These are phyloP conservation scores for Megaleporinus macrocephalus DNA, from an alignment of 2,113 vertebrate genomes.

Conservation along the genomic window DNA sequence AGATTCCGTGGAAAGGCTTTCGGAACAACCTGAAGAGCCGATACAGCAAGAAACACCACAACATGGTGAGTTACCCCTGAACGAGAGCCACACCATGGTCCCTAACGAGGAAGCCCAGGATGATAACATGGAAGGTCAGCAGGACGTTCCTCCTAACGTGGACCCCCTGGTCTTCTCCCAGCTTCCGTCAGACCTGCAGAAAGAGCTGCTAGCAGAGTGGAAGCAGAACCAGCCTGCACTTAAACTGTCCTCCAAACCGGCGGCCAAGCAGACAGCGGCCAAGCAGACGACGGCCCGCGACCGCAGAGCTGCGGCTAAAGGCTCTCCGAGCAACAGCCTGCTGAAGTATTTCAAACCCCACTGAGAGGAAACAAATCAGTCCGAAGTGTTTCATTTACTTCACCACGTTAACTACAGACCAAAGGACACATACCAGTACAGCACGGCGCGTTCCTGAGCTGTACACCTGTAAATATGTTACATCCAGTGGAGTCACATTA, in stretches of 20 bases:
- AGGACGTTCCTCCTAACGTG: slow-evolving; percentile 73
- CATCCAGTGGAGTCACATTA: too few species aligned
- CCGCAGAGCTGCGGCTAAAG: slow-evolving; percentile 57
- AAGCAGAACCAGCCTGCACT: slow-evolving; percentile 66
- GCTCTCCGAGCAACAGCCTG: slow-evolving; percentile 72
- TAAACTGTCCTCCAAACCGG: slow-evolving; percentile 61
- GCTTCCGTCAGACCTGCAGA: slow-evolving; percentile 82
- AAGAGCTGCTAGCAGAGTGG: slow-evolving; percentile 84
- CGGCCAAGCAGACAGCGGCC: slow-evolving; percentile 46
- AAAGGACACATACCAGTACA: too few species aligned
- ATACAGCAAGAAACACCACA: not conserved
- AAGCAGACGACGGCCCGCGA: slow-evolving; percentile 48
- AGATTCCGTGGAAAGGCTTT: not conserved
- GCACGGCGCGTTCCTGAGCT: too few species aligned
- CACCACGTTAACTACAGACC: too few species aligned
- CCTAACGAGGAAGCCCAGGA: not conserved
- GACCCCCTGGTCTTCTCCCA: slow-evolving; percentile 85
- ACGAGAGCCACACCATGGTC: not conserved
- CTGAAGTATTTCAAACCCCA: slow-evolving; percentile 82
- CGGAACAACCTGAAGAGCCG: not conserved
- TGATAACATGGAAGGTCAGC: slow-evolving; percentile 18
- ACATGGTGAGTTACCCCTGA: not conserved
- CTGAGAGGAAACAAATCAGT: slow-evolving; percentile 30
- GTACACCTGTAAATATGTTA: too few species aligned
- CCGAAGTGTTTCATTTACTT: too few species aligned